Evolutionary conservation across 2,888 invertebrate species (phyloP).

Genomic region (Rhamphomyia laevipes): DNA sequence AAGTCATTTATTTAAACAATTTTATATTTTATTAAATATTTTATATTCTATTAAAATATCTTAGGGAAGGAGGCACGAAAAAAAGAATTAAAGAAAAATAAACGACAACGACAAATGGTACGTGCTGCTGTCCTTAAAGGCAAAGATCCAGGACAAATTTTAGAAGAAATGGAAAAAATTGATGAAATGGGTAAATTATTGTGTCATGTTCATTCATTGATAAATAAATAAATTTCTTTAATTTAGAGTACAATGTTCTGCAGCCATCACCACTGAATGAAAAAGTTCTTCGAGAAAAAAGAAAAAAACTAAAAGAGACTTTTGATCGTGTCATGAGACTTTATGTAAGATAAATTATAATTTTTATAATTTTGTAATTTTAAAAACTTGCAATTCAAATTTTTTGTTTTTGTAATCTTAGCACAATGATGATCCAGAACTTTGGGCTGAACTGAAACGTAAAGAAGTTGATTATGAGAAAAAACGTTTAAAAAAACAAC

Average conservation of each 20-base stretch:
- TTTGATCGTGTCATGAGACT: conserved; percentile 86
- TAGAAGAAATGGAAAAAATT: conserved; percentile 93
- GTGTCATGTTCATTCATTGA: neutral
- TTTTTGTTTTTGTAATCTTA: conserved; percentile 30
- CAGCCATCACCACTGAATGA: conserved; percentile 93
- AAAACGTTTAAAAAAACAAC: conserved; percentile 71
- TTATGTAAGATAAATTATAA: conserved; percentile 61
- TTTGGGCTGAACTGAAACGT: conserved; percentile 81
- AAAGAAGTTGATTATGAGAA: conserved; percentile 90
- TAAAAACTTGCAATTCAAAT: neutral
- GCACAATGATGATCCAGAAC: conserved; percentile 94
- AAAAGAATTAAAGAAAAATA: conserved; percentile 96
- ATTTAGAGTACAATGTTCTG: conserved; percentile 82
- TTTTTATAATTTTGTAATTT: no score
- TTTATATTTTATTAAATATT: conserved; percentile 14
- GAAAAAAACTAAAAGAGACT: conserved; percentile 90
- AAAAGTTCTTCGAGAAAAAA: conserved; percentile 91
- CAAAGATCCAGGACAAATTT: conserved; percentile 90
- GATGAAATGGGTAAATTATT: conserved; percentile 84
- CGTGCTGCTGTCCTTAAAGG: conserved; percentile 93
- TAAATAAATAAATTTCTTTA: conserved; percentile 6
- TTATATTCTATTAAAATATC: conserved; percentile 16
- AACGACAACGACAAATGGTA: conserved; percentile 91
- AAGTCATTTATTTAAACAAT: conserved; percentile 42
- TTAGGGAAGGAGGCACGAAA: conserved; percentile 93